Evolutionary conservation across 2,113 vertebrate genomes (phyloP).

Genomic region (Rhinoptilus africanus): DNA sequence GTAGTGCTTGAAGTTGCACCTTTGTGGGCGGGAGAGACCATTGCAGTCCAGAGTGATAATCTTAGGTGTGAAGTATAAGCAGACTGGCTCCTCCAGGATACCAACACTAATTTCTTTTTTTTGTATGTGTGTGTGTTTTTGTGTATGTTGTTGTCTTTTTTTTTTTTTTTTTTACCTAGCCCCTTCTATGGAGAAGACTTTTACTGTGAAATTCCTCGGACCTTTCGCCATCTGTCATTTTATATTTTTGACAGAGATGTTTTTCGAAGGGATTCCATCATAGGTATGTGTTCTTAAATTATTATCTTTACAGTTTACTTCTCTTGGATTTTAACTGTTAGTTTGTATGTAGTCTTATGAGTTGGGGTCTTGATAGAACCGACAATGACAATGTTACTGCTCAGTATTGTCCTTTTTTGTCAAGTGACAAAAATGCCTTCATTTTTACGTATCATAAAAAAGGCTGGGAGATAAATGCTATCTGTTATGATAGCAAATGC

Average conservation of each 20-base stretch:
- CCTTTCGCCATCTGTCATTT: slow-evolving; percentile 95
- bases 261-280: slow-evolving; percentile 98
- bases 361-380: background rate
- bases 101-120: slow-evolving; percentile 5
- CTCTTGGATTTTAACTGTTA: background rate
- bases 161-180: slow-evolving; percentile 69
- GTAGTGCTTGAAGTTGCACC: background rate
- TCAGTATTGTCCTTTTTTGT: background rate
- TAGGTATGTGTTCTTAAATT: slow-evolving; percentile 81
- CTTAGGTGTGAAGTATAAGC: background rate
- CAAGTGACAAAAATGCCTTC: background rate
- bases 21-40: background rate
- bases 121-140: background rate
- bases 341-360: rapidly evolving
- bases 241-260: slow-evolving; percentile 99
- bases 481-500: background rate
- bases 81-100: background rate
- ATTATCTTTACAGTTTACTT: background rate
- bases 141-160: background rate
- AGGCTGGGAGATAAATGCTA: background rate
- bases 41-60: background rate
- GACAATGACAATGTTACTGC: background rate
- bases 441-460: background rate
- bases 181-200: slow-evolving; percentile 99
- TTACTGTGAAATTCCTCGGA: slow-evolving; percentile 98